Conservation (phyloP, 2,797 vertebrate genomes). For the Megaceryle alcyon region DNA sequence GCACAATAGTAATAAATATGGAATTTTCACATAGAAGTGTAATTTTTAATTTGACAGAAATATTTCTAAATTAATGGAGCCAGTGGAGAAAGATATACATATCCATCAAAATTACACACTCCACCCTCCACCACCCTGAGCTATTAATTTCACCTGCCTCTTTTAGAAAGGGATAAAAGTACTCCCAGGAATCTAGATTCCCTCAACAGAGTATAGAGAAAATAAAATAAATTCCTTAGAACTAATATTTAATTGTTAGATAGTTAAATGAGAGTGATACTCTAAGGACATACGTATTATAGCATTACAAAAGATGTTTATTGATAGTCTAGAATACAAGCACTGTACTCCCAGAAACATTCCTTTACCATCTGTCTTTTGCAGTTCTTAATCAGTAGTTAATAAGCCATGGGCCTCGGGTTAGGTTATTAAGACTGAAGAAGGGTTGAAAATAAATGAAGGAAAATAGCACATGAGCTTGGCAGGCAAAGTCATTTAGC, state of each 20-base stretch:
- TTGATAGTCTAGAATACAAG: neutral
- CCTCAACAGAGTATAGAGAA: neutral
- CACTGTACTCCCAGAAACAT: neutral
- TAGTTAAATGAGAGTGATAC: neutral
- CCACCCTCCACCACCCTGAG: neutral
- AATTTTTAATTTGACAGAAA: neutral
- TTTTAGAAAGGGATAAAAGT: neutral
- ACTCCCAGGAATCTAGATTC: neutral
- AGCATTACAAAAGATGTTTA: neutral
- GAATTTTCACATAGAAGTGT: neutral
- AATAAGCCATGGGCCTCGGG: neutral
- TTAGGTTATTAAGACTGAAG: neutral
- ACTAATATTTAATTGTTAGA: neutral
- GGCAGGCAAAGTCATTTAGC: neutral
- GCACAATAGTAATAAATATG: neutral
- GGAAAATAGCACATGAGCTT: neutral
- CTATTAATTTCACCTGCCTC: neutral
- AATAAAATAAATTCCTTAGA: neutral
- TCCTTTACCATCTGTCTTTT: neutral
- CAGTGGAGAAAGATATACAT: neutral
- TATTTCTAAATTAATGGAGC: neutral
- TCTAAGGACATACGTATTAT: neutral
- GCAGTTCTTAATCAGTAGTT: neutral
- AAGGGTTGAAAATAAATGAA: neutral
- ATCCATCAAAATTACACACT: neutral